These are phyloP conservation scores for Ptychobarbus kaznakovi DNA, from an alignment of 2,797 vertebrate species.

Conservation along the genomic window DNA sequence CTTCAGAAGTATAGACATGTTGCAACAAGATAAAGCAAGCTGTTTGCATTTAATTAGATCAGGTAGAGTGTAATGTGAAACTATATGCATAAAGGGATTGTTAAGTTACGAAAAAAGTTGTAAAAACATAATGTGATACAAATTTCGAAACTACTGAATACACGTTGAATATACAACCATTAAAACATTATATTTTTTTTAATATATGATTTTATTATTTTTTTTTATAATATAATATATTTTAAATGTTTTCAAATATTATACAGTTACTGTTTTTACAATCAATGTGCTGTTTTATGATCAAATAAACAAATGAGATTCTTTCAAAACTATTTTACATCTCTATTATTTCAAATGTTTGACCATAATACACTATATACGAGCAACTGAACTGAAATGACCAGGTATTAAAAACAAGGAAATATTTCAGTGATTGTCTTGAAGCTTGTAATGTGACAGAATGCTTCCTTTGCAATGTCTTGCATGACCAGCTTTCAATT, in stretches of 20 bases:
- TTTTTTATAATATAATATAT: background rate
- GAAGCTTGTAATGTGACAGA: slow-evolving; percentile 75
- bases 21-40: background rate
- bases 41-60: slow-evolving; percentile 5
- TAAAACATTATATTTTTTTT: background rate
- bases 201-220: background rate
- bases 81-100: background rate
- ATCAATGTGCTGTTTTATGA: background rate
- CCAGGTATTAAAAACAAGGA: slow-evolving; percentile 44
- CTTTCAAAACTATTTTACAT: background rate
- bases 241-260: background rate
- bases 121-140: background rate
- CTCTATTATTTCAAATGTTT: background rate
- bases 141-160: background rate
- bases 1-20: background rate
- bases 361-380: background rate
- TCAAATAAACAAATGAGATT: background rate
- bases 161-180: background rate
- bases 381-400: background rate
- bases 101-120: background rate
- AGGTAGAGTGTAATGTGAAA: background rate
- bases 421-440: slow-evolving; percentile 70
- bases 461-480: slow-evolving; percentile 72
- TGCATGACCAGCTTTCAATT: slow-evolving; percentile 83
- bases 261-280: background rate